Percentiles rank a stretch among this genome's conserved stretches.
phyloP scores from a whole-genome alignment of 1,140 invertebrate genomes.

The Ptiloglossa arizonensis region DNA sequence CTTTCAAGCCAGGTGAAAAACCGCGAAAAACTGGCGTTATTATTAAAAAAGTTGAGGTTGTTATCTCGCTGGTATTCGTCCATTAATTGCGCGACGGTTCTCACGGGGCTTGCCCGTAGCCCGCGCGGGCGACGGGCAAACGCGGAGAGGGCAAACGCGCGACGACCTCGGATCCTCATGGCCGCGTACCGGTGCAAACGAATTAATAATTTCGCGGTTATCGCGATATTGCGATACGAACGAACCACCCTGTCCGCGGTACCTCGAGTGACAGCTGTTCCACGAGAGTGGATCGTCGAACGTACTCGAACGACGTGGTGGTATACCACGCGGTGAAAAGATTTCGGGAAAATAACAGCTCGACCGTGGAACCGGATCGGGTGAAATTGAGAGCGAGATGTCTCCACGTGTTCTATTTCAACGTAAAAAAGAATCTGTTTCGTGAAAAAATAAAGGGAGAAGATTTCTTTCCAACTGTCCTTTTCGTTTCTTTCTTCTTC shows the following conservation, averaged over 20 bases:
- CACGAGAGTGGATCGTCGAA: conserved; percentile 20
- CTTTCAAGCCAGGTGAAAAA: background rate
- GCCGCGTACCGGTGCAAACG: conserved; percentile 4
- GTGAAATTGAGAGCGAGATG: no score
- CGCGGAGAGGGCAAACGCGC: background rate
- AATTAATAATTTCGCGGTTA: conserved; percentile 45
- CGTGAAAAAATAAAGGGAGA: no score
- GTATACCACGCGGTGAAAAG: no score
- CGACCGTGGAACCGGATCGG: no score
- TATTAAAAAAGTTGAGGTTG: conserved; percentile 73
- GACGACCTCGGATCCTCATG: conserved; percentile 15
- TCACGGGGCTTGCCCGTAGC: conserved; percentile 4
- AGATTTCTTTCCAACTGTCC: no score
- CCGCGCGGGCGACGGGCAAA: background rate
- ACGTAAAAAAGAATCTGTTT: no score
- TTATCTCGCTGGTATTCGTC: conserved; percentile 64
- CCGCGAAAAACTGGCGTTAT: conserved; percentile 63
- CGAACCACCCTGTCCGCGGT: background rate
- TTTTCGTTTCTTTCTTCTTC: no score
- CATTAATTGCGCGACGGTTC: conserved; percentile 67
- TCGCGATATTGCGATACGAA: conserved; percentile 6
- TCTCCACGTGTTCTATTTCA: no score
- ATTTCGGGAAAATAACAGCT: no score
- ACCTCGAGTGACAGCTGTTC: background rate
- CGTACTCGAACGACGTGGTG: background rate